These are phyloP conservation scores for Festucalex cinctus DNA, from an alignment of 2,113 vertebrate species.

Conservation along the genomic window DNA sequence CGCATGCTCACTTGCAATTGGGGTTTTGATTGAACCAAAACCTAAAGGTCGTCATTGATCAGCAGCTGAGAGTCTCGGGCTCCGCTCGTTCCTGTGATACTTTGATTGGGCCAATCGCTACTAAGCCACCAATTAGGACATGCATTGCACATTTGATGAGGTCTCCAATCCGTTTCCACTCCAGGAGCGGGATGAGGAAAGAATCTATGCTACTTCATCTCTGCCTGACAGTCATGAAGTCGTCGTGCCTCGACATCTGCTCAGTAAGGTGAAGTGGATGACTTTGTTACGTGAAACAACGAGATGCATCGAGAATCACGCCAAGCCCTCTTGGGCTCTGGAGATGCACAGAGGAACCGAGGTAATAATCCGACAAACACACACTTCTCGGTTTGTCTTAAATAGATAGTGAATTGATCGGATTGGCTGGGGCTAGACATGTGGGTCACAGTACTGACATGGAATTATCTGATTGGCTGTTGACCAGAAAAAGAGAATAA, in stretches of 20 bases:
- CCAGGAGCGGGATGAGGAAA: slow-evolving; percentile 1
- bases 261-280: no score
- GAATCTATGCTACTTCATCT: slow-evolving; percentile 11
- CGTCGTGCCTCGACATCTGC: neutral
- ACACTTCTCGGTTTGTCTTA: no score
- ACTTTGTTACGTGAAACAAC: no score
- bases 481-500: no score
- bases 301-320: no score
- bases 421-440: no score
- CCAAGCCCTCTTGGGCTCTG: no score
- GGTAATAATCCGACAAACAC: no score
- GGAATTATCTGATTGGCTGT: no score
- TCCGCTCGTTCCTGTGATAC: neutral
- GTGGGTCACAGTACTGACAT: no score
- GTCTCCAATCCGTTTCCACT: neutral
- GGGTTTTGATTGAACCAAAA: neutral
- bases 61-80: neutral
- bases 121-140: slow-evolving; percentile 10
- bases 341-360: no score
- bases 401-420: no score
- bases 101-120: slow-evolving; percentile 3
- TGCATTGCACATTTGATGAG: slow-evolving; percentile 10
- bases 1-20: neutral
- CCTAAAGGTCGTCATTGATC: neutral
- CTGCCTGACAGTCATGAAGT: slow-evolving; percentile 1